Conservation (phyloP, 1,140 invertebrate genomes). For the Proales similis region DNA sequence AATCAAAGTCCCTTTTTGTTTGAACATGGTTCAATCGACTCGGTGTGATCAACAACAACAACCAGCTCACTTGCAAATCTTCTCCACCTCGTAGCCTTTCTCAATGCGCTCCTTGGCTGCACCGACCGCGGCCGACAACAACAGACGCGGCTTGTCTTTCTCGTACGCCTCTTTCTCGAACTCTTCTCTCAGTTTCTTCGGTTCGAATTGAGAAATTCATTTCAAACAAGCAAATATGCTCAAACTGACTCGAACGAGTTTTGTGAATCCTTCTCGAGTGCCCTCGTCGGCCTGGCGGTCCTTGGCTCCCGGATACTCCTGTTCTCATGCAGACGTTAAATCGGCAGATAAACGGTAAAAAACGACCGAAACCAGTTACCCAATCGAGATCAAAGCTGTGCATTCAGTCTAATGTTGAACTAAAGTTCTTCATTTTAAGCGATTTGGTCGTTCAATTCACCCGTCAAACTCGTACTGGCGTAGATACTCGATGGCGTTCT, state of each 20-base stretch:
- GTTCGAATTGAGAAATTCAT: neutral
- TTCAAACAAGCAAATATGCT: neutral
- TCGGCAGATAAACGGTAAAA: neutral
- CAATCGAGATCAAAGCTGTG: slow-evolving; percentile 38
- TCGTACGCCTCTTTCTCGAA: slow-evolving; percentile 37
- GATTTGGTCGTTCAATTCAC: too few species aligned
- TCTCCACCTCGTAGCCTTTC: slow-evolving; percentile 81
- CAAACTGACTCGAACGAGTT: slow-evolving; percentile 11
- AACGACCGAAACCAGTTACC: neutral
- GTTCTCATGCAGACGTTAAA: neutral
- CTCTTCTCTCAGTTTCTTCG: slow-evolving; percentile 32
- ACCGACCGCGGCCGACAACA: slow-evolving; percentile 56
- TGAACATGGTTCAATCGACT: neutral
- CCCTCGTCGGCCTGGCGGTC: slow-evolving; percentile 28
- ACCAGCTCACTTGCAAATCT: slow-evolving; percentile 65
- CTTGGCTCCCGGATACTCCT: slow-evolving; percentile 38
- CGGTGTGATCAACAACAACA: neutral
- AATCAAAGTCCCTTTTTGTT: slow-evolving; percentile 69
- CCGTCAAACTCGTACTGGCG: slow-evolving; percentile 40
- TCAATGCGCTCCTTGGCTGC: slow-evolving; percentile 75
- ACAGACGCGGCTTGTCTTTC: slow-evolving; percentile 17
- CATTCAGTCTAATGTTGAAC: too few species aligned
- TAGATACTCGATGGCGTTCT: slow-evolving; percentile 39
- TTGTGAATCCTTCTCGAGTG: slow-evolving; percentile 25
- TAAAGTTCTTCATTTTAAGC: too few species aligned